Percentiles rank a stretch among this genome's conserved stretches.
Conservation (phyloP, 2,888 invertebrate species). For the Empis stercorea region DNA sequence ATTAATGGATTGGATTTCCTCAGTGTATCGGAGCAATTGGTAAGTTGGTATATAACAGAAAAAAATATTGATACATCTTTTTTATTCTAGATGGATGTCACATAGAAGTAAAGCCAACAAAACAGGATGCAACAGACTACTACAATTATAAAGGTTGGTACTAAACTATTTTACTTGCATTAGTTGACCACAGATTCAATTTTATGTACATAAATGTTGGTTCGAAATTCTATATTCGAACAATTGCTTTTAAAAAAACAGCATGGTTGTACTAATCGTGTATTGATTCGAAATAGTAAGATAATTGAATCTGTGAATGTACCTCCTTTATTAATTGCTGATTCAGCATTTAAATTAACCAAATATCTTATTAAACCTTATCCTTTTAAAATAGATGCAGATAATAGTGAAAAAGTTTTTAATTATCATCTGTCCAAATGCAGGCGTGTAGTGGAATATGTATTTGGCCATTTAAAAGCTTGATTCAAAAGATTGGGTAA, state of each 20-base stretch:
- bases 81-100: constrained; percentile 6
- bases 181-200: constrained; percentile 4
- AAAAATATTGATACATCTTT: too few relatives aligned
- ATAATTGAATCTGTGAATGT: too few relatives aligned
- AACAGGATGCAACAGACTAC: constrained; percentile 4
- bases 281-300: too few relatives aligned
- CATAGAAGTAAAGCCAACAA: constrained; percentile 4
- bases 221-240: constrained; percentile 3
- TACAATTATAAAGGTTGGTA: constrained; percentile 7
- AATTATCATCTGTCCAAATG: too few relatives aligned
- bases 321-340: not conserved
- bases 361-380: too few relatives aligned
- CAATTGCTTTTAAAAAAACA: not conserved
- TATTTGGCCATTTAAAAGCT: constrained; percentile 1
- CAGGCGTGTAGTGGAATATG: too few relatives aligned
- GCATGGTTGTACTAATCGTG: not conserved
- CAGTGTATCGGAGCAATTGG: constrained; percentile 3
- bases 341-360: not conserved
- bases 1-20: constrained; percentile 4
- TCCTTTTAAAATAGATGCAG: too few relatives aligned
- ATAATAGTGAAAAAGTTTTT: too few relatives aligned
- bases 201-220: constrained; percentile 9
- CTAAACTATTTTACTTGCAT: constrained; percentile 1
- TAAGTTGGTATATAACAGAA: too few relatives aligned
- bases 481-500: constrained; percentile 2